Conservation (phyloP, 1,140 invertebrate species). For the Chionoecetes opilio region DNA sequence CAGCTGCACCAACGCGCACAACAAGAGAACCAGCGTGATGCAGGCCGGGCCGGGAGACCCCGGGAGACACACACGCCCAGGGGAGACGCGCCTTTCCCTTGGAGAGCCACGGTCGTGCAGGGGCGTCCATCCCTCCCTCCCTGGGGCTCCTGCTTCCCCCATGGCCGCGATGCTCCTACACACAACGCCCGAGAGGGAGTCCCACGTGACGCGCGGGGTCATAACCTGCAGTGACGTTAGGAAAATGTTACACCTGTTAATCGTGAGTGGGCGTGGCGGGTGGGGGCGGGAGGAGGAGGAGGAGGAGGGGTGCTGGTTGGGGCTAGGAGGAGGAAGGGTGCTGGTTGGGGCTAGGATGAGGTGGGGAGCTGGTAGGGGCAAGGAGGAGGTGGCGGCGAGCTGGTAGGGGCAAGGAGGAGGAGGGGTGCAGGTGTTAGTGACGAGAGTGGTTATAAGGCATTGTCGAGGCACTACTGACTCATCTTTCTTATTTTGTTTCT, state of each 20-base stretch:
- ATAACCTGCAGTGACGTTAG: neutral
- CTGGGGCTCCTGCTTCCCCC: neutral
- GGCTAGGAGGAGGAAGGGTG: neutral
- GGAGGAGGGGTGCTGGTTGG: too few relatives aligned
- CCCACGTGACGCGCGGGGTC: neutral
- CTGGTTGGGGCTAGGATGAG: too few relatives aligned
- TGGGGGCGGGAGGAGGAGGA: neutral
- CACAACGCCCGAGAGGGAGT: neutral
- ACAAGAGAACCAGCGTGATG: neutral
- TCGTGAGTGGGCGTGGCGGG: neutral
- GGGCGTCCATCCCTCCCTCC: neutral
- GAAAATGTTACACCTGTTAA: neutral
- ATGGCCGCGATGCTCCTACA: neutral
- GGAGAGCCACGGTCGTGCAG: neutral
- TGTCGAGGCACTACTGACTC: neutral
- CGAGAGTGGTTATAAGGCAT: neutral
- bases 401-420: too few relatives aligned
- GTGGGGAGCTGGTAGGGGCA: too few relatives aligned
- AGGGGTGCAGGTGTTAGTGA: neutral
- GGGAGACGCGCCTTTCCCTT: too few relatives aligned
- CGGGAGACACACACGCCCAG: neutral
- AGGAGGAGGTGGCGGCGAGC: neutral
- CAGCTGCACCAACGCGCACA: constrained; percentile 1
- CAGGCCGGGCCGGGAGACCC: neutral
- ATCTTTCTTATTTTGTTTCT: neutral